Base-by-base conservation (phyloP, 2,113 vertebrate genomes). In the Stegostoma tigrinum region DNA sequence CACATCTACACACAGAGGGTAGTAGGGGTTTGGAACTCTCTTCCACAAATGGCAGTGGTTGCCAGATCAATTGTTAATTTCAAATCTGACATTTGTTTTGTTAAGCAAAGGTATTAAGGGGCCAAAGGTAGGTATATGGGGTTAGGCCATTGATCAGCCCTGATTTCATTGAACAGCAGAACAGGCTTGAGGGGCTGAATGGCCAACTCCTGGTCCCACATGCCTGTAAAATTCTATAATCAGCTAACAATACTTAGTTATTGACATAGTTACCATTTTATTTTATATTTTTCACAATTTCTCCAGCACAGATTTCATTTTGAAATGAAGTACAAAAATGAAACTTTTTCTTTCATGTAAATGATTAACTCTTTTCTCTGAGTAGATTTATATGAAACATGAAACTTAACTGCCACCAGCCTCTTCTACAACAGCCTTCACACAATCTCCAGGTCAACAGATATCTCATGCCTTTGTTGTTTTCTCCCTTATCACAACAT, bases 381-480 rank as follows among this genome's bases (percentile, higher is more conserved):
- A 27, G 1, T 6, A 14, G 42, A 34, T 95, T 72, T 75, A 19
- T 19, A 72, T 70, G 67, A 75, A 52, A 52, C 38, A 72, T 67
- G 21, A 93, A 72, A 72, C 67, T 75, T 95, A 75, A 95, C 68
- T 75, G 70, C 14, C 67, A 48, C 42, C 94, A 75, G 67, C 38
- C n/a, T 15, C 68, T 95, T 72, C 42, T 75, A 95, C 67, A 48
- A 75, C 48, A 5, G 45, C 19, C 94, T 42, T 70, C 42, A 48
- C 3, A 27, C 66, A 52, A 5, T 72, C 42, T 95, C 94, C 67
- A 75, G 94, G 67, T 95, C 68, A 95, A 95, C 94, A 30, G 68
- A 95, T 72, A 70, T 95, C 75, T 95, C 68, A 95, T 24, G 93
- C 67, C 45, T 68, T 95, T 38, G 89, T 66, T 48, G 67, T 95